Base-by-base conservation (phyloP, 2,888 invertebrate species). In the Pyrrhia umbra region DNA sequence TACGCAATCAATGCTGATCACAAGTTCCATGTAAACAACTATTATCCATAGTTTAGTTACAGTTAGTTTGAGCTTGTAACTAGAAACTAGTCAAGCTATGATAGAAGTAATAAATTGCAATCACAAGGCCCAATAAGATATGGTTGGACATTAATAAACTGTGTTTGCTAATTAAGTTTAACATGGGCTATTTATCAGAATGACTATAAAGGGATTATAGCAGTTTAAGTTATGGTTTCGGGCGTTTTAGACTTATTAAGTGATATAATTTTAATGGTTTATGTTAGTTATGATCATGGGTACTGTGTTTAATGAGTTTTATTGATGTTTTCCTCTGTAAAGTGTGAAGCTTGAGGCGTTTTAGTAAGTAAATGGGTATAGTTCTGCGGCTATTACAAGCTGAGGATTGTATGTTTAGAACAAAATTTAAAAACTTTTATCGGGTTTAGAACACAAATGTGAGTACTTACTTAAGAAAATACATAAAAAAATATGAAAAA, bases 31-130 rank as follows among this genome's bases (percentile, higher is more conserved):
- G 52, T 71, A 54, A 75, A 49, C 47, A 70, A 69, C 51, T 52
- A 54, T 18, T 54, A 56, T 55, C 25, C 20, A 10, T 30, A 6
- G 30, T 27, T 50, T 42, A 55, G 20, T 39, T 76, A 71, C 76
- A 54, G 75, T 59, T 73, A 59, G 47, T 18, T 46, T 61, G 46
- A 59, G 45, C 69, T 27, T 51, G 50, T 62, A 59, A 56, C 61
- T 70, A 70, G 62, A 71, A 77, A 74, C 77, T 70, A 56, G 78
- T 65, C 47, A 56, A 73, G 65, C 43, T 57, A 20, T 75, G 79
- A 77, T 75, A 51, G 52, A 56, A 66, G 79, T 73, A 63, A 86
- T 87, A 87, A 88, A 87, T 89, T 82, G 85, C 84, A 87, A 88
- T 88, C 84, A 86, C 69, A 68, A 69, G 75, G 56, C 59, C 63